Base-by-base conservation (phyloP, 2,113 vertebrate species). In the Oxyruncus cristatus region DNA sequence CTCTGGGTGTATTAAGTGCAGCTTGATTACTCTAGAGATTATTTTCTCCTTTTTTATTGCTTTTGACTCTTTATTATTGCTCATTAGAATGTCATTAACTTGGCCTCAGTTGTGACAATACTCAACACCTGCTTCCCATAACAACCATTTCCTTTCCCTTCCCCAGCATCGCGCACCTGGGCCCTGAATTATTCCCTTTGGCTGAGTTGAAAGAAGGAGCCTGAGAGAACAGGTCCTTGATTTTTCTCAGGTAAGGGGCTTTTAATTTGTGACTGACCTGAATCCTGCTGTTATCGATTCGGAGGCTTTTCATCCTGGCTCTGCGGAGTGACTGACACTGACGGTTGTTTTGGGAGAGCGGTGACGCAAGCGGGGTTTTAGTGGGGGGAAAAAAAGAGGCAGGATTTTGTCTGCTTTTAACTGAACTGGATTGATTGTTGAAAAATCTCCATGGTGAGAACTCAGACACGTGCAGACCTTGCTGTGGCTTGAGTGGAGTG, bases 51-150 rank as follows among this genome's bases (percentile, higher is more conserved):
- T 78, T 96, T 71, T 88, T 74, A 95, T 91, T 88, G 85, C 83
- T 77, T 92, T 94, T 80, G 72, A 66, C 68, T 90, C 50, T 92
- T 93, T 93, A 78, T 95, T 91, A 65, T 61, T 65, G 63, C 73
- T 96, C 86, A 84, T 97, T 93, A 89, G 56, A 77, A 80, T 67
- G 47, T 78, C 88, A 93, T 91, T 96, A 93, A 44, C 86, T 84
- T 65, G 85, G 85, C 63, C 56, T 79, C n/a, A 26, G 78, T 77
- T 88, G 28, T 61, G 72, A 21, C 82, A 92, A 79, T 50, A 61
- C 75, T 73, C 88, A 84, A 39, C 79, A 88, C 62, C 83, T 77
- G 94, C 61, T 92, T 71, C 76, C 22, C 62, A 33, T 7, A 63
- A 59, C 59, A 62, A 77, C 55, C 65, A 11, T 81, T 91, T 53